Evolutionary conservation across 2,113 vertebrate genomes (phyloP).

Genomic region (Myrmecophaga tridactyla): DNA sequence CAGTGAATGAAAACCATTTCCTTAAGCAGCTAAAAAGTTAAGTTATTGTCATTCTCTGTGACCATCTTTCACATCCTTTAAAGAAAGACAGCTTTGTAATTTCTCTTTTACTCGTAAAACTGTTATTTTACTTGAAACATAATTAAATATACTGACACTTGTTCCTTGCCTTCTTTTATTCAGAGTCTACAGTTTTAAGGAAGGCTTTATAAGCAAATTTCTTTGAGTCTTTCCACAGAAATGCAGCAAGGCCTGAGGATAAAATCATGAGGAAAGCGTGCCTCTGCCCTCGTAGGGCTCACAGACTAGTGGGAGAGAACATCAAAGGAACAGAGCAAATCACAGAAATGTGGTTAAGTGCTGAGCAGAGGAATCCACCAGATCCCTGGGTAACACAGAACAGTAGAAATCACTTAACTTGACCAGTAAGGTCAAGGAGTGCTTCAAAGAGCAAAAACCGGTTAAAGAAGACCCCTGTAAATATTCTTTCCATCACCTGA

Average conservation of each 20-base stretch:
- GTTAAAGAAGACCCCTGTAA: too few species aligned
- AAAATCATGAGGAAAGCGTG: neutral
- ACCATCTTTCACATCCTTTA: neutral
- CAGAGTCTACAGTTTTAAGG: neutral
- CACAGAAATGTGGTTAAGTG: neutral
- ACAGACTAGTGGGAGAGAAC: neutral
- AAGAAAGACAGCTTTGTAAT: neutral
- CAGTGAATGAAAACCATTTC: neutral
- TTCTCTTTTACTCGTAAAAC: neutral
- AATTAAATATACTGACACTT: neutral
- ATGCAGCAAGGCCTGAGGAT: neutral
- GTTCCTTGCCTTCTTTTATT: neutral
- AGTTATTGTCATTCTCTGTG: neutral
- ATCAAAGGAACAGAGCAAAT: neutral
- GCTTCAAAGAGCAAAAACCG: accelerated
- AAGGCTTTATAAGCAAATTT: neutral
- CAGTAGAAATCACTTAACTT: neutral
- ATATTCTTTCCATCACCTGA: neutral
- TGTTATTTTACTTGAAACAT: slow-evolving; percentile 1
- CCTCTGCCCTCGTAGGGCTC: neutral
- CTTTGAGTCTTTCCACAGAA: neutral
- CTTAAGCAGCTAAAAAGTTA: slow-evolving; percentile 1
- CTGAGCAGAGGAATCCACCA: neutral
- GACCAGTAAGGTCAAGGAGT: neutral
- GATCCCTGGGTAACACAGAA: neutral